Base-by-base conservation (phyloP, 2,888 invertebrate genomes). In the Itoplectis maculator region DNA sequence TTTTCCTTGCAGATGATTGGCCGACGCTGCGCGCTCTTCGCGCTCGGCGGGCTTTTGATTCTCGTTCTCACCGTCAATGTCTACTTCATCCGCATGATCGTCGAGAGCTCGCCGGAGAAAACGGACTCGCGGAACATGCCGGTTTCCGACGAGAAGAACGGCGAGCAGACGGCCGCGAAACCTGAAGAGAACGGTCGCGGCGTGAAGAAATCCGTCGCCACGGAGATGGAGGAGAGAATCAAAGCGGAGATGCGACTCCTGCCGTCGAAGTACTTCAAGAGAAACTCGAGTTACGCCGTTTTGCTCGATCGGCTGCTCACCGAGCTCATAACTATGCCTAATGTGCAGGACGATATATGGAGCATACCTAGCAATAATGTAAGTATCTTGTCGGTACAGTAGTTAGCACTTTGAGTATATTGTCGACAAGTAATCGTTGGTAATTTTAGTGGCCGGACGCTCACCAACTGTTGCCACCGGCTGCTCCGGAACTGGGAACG, bases 401-500 rank as follows among this genome's bases (percentile, higher is more conserved):
- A 15, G 7, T 9, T n/a, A 37, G 2, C 13, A 35, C 8, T 20
- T 51, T 5, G 8, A n/a, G 35, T 37, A 5, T 56, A 35, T 56
- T 56, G n/a, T 47, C 1, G n/a, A n/a, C n/a, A n/a, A n/a, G n/a
- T n/a, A n/a, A n/a, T 47, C 0, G 5, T 47, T n/a, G 5, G 5
- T 47, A n/a, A 2, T 47, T 11, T n/a, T 13, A 42, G 92, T 92
- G 92, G 92, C 91, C 92, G 7, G 90, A 89, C 83, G 90, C 89
- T 37, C 88, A 90, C 56, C 89, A 90, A 35, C 85, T 92, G 59
- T 86, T 92, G 76, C 92, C 92, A 61, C 86, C 89, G 13, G 88
- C 87, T 23, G 93, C 93, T 68, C 90, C 93, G 9, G 91, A 93
- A 82, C 88, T 96, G 84, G 96, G 96, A 7, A 95, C 95, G 88